Base-by-base conservation (phyloP, 2,888 invertebrate genomes). In the Choristoneura rosaceana region DNA sequence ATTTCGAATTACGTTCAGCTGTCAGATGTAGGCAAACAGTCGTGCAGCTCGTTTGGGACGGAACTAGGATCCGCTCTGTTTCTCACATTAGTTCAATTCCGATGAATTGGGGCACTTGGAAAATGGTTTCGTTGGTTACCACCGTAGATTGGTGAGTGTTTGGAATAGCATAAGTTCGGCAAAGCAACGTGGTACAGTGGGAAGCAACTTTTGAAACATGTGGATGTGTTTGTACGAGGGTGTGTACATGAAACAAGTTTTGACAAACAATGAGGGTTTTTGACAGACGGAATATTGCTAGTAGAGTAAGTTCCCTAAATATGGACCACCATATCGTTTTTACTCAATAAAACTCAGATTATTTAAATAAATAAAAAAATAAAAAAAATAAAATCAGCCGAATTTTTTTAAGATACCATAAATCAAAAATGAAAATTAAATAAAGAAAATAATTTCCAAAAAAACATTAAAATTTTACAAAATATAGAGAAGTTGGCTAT, bases 81-180 rank as follows among this genome's bases (percentile, higher is more conserved):
- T 85, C 91, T 87, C 91, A 85, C 87, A 89, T 91, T 91, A 92
- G 85, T 89, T 87, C 88, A 85, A 84, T 88, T 82, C 84, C 84
- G 80, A 86, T 89, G 87, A 89, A 88, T 87, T 84, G 85, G 81
- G 79, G 80, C 86, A 83, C 81, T 85, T 82, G 76, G 81, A 81
- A 78, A 81, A 81, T 75, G 77, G 75, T 81, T 80, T 62, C 43
- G 70, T 60, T 74, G 62, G 67, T 65, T 69, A 45, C 58, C 45
- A 60, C 33, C 63, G 34, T 59, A 52, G 2, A 52, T 64, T 59
- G 47, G 62, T 43, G 2, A 58, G 62, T 71, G 62, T 50, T 62
- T 55, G 62, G 58, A 67, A 68, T 63, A 7, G 63, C 62, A 50
- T 63, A 71, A 71, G 68, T 73, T 64, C 15, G 10, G 25, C 8